Evolutionary conservation across 2,797 vertebrate genomes (phyloP), one percentile per base, ranked within the genome.

Genomic region (Propithecus perrieri): DNA sequence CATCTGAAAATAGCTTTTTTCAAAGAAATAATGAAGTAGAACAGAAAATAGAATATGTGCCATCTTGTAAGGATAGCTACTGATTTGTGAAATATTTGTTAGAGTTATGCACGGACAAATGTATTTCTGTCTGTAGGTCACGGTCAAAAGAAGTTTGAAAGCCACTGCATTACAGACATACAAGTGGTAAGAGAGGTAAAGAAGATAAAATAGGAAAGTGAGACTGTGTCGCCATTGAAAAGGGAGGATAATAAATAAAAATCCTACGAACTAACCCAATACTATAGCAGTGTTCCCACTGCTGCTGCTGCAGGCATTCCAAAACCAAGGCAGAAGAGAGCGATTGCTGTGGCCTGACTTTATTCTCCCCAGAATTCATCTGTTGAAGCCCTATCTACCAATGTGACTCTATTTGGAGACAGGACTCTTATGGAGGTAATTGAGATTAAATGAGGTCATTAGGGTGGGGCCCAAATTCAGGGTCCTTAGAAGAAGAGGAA

Each of bases 211-310:
- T 33, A 69, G 89, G 20, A 13, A 78, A 61, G 3, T 74, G 53
- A 72, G 24, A 35, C 46, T 33, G 4, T 53, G 69, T 50, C 28
- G 24, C 17, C 61, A 11, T 0, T 22, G 12, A 35, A 33, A 33
- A 43, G 15, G 0, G 4, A 48, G 26, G 63, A 78, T 22, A 22
- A 85, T 20, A 35, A 20, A 85, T 17, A 33, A 69, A 43, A 91
- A 65, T 26, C 0, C 20, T 33, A 59, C 48, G 65, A 7, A 95
- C 59, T 4, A 61, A 69, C 26, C 30, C 41, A 75, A 14, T 18
- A 20, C 9, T 3, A 14, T 0, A 22, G 35, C 30, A 53, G 6
- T 12, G 12, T 17, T 13, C 22, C 69, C 11, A 46, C 10, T 18
- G 22, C 2, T 59, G 18, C 57, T 78, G 28, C 30, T 6, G 10